Base-by-base conservation (phyloP, 2,888 invertebrate genomes). In the Tigriopus californicus region DNA sequence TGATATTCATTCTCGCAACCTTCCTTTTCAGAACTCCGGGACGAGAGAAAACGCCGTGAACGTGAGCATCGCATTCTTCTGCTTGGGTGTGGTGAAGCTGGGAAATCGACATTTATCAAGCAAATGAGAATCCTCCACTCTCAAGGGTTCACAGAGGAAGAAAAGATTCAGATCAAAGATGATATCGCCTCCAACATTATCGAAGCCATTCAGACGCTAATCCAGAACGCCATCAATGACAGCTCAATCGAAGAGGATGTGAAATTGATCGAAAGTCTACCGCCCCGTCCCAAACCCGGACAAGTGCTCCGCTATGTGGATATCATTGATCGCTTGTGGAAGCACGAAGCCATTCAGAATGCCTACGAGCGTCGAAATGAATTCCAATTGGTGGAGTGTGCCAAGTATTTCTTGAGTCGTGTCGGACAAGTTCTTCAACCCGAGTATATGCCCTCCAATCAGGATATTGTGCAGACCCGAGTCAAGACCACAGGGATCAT, bases 391-490 rank as follows among this genome's bases (percentile, higher is more conserved):
- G 22, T 51, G 22, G 61, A 61, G 24, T 61, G 61, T 51, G 42
- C 54, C 22, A 60, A 60, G 49, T 61, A 62, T 40, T 54, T 54
- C 41, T 18, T 54, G 33, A 41, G n/a, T 22, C 25, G 22, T 5
- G 41, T 40, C 41, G 12, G 22, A n/a, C 8, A 18, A 3, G 41
- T 54, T 18, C 33, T 54, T 40, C 18, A 40, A 33, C 15, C n/a
- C 1, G 41, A 22, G n/a, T 54, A 54, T 41, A 41, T 54, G 11
- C 54, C 54, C 25, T 41, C 25, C 25, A 41, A 54, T 22, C 13
- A 65, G 60, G 65, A 65, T 46, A 65, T 65, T 48, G 62, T 65
- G 6, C 41, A 64, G 24, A 64, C 64, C 6, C 60, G 65, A 58
- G 63, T 65, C 18, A 62, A 64, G 13, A 65, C 65, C 13, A 65